Evolutionary conservation across 2,888 invertebrate species (phyloP).

Genomic region (Busseola fusca): DNA sequence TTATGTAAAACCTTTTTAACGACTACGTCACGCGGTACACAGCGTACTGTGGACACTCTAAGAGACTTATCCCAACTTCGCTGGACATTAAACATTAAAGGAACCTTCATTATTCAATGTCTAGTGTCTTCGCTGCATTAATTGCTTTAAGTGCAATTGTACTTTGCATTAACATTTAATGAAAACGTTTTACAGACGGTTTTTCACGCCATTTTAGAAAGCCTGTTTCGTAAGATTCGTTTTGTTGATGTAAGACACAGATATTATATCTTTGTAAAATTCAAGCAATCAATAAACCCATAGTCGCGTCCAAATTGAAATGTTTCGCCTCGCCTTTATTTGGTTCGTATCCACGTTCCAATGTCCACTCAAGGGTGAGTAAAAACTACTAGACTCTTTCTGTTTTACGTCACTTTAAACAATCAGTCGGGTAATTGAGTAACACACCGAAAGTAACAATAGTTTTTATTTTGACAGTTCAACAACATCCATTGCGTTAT

Average conservation of each 20-base stretch:
- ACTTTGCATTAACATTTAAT: not conserved
- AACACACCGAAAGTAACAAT: not conserved
- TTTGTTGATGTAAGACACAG: no score
- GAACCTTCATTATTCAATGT: slow-evolving; percentile 35
- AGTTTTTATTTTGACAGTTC: not conserved
- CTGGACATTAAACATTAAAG: slow-evolving; percentile 36
- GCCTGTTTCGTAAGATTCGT: not conserved
- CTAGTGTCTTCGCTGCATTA: slow-evolving; percentile 21
- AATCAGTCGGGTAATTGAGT: not conserved
- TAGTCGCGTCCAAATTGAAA: not conserved
- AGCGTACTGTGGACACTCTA: slow-evolving; percentile 14
- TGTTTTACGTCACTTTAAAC: slow-evolving; percentile 2
- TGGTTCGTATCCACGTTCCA: not conserved
- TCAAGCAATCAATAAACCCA: not conserved
- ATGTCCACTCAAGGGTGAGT: not conserved
- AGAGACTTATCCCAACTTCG: slow-evolving; percentile 31
- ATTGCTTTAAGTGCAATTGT: slow-evolving; percentile 19
- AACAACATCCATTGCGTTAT: not conserved
- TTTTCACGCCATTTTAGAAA: not conserved
- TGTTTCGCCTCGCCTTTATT: slow-evolving; percentile 8
- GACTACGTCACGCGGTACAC: slow-evolving; percentile 6
- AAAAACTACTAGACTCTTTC: slow-evolving; percentile 7
- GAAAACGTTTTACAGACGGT: not conserved
- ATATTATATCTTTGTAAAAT: not conserved
- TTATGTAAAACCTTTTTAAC: slow-evolving; percentile 46